These are phyloP conservation scores for Platycnemis pennipes DNA, from an alignment of 2,888 invertebrate species.

Conservation along the genomic window DNA sequence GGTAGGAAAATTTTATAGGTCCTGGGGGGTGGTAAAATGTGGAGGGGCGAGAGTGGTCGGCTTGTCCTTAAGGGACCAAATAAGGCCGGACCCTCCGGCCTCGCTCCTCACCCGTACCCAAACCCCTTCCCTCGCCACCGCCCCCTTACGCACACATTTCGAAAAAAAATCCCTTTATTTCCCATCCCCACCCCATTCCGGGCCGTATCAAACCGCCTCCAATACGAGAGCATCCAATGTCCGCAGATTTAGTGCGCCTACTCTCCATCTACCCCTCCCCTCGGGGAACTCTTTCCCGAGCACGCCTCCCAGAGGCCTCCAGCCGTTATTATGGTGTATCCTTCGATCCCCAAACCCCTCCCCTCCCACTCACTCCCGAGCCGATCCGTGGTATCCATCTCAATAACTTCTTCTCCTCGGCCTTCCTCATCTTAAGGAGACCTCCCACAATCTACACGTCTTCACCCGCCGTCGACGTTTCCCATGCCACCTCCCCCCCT, in stretches of 20 bases:
- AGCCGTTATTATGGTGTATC: slow-evolving; percentile 40
- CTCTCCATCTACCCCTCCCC: neutral
- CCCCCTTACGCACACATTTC: neutral
- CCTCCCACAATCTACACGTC: slow-evolving; percentile 54
- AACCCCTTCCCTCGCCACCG: neutral
- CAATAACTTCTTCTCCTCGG: slow-evolving; percentile 51
- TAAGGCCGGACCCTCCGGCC: slow-evolving; percentile 37
- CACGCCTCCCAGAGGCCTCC: slow-evolving; percentile 5
- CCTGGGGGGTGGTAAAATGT: slow-evolving; percentile 20
- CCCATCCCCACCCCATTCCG: neutral
- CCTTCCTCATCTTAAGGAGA: slow-evolving; percentile 46
- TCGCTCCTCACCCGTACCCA: neutral
- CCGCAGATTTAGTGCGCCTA: slow-evolving; percentile 49
- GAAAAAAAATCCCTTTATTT: neutral
- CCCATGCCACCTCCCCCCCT: neutral
- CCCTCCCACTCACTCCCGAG: neutral
- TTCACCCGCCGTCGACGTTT: neutral
- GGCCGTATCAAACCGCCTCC: slow-evolving; percentile 17
- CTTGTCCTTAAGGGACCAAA: slow-evolving; percentile 45
- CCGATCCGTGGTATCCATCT: slow-evolving; percentile 52
- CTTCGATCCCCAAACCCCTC: neutral
- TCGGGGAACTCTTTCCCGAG: neutral
- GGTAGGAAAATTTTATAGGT: slow-evolving; percentile 45
- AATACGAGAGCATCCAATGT: slow-evolving; percentile 15
- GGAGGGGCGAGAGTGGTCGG: slow-evolving; percentile 25